Evolutionary conservation across 2,888 invertebrate genomes (phyloP).

Genomic region (Pollenia amentaria): DNA sequence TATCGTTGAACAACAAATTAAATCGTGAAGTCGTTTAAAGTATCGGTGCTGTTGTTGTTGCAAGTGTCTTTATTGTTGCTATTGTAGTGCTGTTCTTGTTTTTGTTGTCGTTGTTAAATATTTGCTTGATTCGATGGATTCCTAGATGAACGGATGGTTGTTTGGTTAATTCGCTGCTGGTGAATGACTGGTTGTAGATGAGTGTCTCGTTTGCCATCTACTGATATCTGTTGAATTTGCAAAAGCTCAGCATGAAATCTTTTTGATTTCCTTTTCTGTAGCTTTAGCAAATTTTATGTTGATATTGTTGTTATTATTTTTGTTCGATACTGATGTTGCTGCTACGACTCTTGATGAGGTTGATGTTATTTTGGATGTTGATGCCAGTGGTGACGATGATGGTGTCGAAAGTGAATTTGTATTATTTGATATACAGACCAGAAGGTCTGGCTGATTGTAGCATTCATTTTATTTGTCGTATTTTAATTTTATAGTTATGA

Average conservation of each 20-base stretch:
- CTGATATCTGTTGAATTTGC: conserved; percentile 61
- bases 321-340: conserved; percentile 32
- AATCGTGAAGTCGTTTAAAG: conserved; percentile 45
- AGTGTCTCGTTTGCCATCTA: conserved; percentile 12
- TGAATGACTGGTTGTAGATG: conserved; percentile 2
- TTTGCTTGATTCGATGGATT: conserved; percentile 39
- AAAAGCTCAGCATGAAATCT: conserved; percentile 63
- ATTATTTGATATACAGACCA: conserved; percentile 53
- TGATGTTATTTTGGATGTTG: conserved; percentile 35
- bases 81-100: not conserved
- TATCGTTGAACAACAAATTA: conserved; percentile 68
- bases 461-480: conserved; percentile 51
- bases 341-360: conserved; percentile 7
- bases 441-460: conserved; percentile 25
- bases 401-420: conserved; percentile 69
- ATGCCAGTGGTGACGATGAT: conserved; percentile 35
- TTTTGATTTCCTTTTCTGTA: conserved; percentile 48
- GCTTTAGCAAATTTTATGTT: conserved; percentile 38
- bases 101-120: conserved; percentile 2
- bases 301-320: conserved; percentile 33
- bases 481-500: conserved; percentile 60
- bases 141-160: conserved; percentile 40
- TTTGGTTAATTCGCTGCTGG: conserved; percentile 44
- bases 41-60: conserved; percentile 25
- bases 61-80: conserved; percentile 20